phyloP scores from a whole-genome alignment of 2,888 invertebrate genomes.

The Alsophila aescularia region DNA sequence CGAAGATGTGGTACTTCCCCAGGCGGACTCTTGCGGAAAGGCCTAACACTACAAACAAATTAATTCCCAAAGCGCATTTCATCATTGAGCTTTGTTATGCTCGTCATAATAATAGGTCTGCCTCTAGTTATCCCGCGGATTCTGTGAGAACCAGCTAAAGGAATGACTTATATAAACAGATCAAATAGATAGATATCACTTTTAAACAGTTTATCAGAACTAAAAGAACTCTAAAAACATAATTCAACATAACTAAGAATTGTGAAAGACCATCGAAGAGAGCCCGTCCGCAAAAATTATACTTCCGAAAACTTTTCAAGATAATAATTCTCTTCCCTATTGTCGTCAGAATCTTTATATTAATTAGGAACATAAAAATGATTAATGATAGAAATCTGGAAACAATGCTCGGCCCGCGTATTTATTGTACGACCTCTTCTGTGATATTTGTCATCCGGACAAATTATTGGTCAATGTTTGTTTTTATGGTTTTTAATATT shows the following conservation, averaged over 20 bases:
- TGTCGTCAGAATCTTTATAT: constrained; percentile 76
- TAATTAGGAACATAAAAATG: constrained; percentile 82
- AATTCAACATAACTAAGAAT: constrained; percentile 14
- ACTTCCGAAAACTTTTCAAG: constrained; percentile 44
- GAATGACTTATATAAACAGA: not conserved
- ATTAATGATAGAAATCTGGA: constrained; percentile 76
- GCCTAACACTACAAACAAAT: too few species aligned
- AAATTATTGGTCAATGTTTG: constrained; percentile 64
- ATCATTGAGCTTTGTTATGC: too few species aligned
- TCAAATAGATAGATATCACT: not conserved
- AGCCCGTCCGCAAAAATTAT: constrained; percentile 42
- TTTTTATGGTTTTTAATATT: constrained; percentile 59
- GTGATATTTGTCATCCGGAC: constrained; percentile 74
- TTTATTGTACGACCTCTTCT: constrained; percentile 70
- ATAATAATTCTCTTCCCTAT: constrained; percentile 51
- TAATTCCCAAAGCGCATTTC: too few species aligned
- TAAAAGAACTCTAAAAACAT: constrained; percentile 3
- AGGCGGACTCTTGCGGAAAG: too few species aligned
- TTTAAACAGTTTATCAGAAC: not conserved
- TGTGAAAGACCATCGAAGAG: constrained; percentile 20
- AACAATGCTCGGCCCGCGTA: constrained; percentile 74
- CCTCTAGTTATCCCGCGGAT: too few species aligned
- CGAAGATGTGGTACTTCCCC: too few species aligned
- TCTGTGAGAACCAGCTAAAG: too few species aligned
- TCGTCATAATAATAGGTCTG: too few species aligned